phyloP scores from a whole-genome alignment of 1,140 invertebrate species.

The Brachionus paranguensis region DNA sequence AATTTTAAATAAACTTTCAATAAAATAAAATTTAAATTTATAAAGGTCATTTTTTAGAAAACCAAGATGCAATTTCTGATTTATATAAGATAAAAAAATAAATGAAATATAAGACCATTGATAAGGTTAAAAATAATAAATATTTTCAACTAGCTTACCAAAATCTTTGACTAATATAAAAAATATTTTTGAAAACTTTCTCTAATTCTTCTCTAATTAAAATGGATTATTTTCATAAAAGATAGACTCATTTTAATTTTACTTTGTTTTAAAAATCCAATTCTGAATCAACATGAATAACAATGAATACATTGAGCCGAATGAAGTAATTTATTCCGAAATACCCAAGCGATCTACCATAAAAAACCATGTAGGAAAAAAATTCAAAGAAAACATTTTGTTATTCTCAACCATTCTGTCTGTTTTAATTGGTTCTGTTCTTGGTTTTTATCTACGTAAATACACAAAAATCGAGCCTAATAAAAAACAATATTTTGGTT shows the following conservation, averaged over 20 bases:
- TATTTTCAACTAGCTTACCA: neutral
- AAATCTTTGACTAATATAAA: neutral
- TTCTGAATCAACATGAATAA: neutral
- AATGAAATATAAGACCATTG: neutral
- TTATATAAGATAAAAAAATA: neutral
- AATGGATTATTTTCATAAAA: neutral
- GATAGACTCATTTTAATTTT: neutral
- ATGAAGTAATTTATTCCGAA: neutral
- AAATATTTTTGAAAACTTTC: neutral
- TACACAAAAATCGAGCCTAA: neutral
- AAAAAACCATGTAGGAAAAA: neutral
- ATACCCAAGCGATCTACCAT: conserved; percentile 1
- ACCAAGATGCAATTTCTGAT: neutral
- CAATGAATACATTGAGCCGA: neutral
- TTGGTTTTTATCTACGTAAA: neutral
- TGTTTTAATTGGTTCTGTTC: neutral
- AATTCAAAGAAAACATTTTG: neutral
- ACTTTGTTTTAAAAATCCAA: neutral
- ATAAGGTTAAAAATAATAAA: neutral
- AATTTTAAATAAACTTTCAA: too few relatives aligned
- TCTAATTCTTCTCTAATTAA: neutral
- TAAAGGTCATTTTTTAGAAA: neutral
- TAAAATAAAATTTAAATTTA: neutral
- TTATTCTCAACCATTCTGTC: neutral
- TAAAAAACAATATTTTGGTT: conserved; percentile 27